A percentile compares a stretch with the other conserved stretches of the same genome.
phyloP scores from a whole-genome alignment of 1,140 invertebrate species.

The Drosophila seguyi region DNA sequence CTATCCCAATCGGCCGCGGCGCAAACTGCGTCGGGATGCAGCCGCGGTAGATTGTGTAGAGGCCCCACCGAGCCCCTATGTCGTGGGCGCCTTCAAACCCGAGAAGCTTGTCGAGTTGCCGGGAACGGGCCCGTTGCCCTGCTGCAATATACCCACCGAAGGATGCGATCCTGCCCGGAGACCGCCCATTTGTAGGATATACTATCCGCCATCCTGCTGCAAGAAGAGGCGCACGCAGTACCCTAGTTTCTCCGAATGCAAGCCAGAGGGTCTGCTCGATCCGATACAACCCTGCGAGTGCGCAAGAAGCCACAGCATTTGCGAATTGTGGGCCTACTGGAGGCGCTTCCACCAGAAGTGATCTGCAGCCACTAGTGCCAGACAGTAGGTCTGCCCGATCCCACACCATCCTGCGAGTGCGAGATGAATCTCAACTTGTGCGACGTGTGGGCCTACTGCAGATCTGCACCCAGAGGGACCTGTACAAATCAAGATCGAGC shows the following conservation, averaged over 20 bases:
- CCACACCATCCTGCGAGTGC: too few species aligned
- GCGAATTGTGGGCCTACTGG: conserved; percentile 40
- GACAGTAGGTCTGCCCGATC: too few species aligned
- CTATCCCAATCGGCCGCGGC: conserved; percentile 11
- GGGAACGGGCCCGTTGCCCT: conserved; percentile 6
- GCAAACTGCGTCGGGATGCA: neutral
- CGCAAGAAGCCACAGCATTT: conserved; percentile 10
- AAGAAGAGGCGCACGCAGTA: conserved; percentile 32
- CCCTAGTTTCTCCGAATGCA: conserved; percentile 58
- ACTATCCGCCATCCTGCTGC: conserved; percentile 15
- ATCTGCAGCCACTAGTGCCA: too few species aligned
- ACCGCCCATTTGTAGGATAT: neutral
- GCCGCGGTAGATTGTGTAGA: neutral
- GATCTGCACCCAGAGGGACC: too few species aligned
- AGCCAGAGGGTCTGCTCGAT: conserved; percentile 1
- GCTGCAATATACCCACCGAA: conserved; percentile 23
- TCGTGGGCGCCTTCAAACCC: neutral
- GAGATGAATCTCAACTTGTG: too few species aligned
- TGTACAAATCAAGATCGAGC: neutral
- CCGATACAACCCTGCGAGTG: conserved; percentile 38
- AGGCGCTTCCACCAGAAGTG: neutral
- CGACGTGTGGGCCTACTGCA: too few species aligned
- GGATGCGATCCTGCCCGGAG: neutral
- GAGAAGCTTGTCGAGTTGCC: conserved; percentile 13
- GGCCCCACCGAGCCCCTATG: neutral